These are phyloP conservation scores for Synergus laeviventris DNA, from an alignment of 2,888 invertebrate genomes.

Conservation along the genomic window DNA sequence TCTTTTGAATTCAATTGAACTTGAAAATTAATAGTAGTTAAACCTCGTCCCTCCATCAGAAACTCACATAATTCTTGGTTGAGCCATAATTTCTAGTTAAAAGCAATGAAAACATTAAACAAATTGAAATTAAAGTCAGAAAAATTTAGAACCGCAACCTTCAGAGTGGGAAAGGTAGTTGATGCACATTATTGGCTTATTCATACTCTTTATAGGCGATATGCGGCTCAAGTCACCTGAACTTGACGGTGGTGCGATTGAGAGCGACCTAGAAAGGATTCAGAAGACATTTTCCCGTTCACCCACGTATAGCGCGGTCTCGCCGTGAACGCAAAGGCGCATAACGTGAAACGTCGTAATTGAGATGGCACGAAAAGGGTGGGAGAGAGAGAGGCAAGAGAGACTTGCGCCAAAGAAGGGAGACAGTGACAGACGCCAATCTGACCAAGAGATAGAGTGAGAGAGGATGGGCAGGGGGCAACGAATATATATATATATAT, in stretches of 20 bases:
- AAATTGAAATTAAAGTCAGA: not conserved
- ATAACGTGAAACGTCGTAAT: constrained; percentile 68
- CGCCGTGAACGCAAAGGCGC: constrained; percentile 56
- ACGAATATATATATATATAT: constrained; percentile 48
- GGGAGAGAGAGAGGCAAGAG: constrained; percentile 57
- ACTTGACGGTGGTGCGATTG: constrained; percentile 54
- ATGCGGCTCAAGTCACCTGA: constrained; percentile 44
- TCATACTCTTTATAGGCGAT: not conserved
- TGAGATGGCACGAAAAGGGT: constrained; percentile 65
- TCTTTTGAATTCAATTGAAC: no score
- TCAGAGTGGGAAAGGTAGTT: not conserved
- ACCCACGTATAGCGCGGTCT: constrained; percentile 68
- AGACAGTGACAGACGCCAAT: constrained; percentile 29
- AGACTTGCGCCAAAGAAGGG: constrained; percentile 26
- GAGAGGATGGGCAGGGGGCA: constrained; percentile 50
- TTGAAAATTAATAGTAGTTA: no score
- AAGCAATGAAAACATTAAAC: no score
- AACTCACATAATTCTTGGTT: no score
- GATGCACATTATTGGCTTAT: constrained; percentile 1
- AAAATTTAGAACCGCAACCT: not conserved
- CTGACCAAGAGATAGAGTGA: constrained; percentile 50
- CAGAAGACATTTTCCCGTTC: constrained; percentile 74
- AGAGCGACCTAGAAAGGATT: constrained; percentile 73
- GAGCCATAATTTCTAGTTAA: no score
- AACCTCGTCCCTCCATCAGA: no score